Percentiles rank a stretch among this genome's conserved stretches.
Evolutionary conservation across 2,113 vertebrate genomes (phyloP).

Genomic region (Hemichromis elongatus): DNA sequence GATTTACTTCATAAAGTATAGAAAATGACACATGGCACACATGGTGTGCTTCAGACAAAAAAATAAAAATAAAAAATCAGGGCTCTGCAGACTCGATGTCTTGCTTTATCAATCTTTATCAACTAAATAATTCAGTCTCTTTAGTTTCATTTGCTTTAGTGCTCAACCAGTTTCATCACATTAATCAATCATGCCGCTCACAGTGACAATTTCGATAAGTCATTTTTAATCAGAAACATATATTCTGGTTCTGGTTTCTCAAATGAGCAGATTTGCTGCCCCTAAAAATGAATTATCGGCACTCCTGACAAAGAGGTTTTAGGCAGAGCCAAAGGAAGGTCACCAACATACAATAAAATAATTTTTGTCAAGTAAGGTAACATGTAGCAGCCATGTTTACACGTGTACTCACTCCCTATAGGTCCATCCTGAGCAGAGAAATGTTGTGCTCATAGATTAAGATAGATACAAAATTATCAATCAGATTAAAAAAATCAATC

Average conservation of each 20-base stretch:
- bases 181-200: not conserved
- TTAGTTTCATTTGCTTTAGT: not conserved
- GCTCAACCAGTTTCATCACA: not conserved
- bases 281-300: not conserved
- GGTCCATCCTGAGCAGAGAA: not conserved
- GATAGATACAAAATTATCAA: fast-evolving
- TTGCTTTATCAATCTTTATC: not conserved
- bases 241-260: not conserved
- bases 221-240: not conserved
- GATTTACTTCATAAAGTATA: not conserved
- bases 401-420: not conserved
- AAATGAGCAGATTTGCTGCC: not conserved
- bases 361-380: not conserved
- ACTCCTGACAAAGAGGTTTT: not conserved
- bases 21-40: not conserved
- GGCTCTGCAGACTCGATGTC: not conserved
- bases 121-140: not conserved
- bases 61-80: not conserved
- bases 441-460: not conserved
- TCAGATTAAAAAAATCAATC: not conserved
- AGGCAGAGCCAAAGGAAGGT: not conserved
- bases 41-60: not conserved
- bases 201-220: not conserved
- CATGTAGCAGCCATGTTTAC: not conserved
- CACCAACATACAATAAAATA: not conserved